Evolutionary conservation across 2,888 invertebrate species (phyloP).

Genomic region (Phragmatobia fuliginosa): DNA sequence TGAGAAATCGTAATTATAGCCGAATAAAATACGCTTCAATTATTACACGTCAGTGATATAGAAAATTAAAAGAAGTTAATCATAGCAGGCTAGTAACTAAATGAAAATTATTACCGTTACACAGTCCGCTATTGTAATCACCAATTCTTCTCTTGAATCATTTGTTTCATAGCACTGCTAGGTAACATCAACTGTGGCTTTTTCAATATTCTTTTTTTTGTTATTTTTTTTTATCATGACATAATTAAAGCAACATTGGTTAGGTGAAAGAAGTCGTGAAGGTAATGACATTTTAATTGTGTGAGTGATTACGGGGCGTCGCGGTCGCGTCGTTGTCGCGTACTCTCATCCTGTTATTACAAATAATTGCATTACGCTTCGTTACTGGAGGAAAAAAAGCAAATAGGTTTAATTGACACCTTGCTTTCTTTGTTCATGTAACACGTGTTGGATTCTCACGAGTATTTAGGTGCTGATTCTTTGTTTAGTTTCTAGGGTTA

Average conservation of each 20-base stretch:
- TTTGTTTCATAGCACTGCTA: not conserved
- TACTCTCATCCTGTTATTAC: constrained; percentile 85
- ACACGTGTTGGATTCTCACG: constrained; percentile 80
- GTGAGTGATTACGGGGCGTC: constrained; percentile 77
- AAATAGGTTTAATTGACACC: constrained; percentile 83
- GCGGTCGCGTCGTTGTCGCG: constrained; percentile 73
- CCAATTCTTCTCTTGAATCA: not conserved
- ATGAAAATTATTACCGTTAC: too few relatives aligned
- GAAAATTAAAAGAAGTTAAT: not conserved
- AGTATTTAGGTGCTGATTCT: constrained; percentile 29
- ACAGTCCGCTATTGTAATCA: not conserved
- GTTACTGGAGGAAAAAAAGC: constrained; percentile 81
- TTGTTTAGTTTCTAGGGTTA: constrained; percentile 22
- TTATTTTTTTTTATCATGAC: constrained; percentile 66
- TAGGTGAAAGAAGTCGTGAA: constrained; percentile 81
- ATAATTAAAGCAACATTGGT: constrained; percentile 76
- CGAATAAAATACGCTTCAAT: not conserved
- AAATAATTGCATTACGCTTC: constrained; percentile 86
- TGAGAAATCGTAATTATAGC: not conserved
- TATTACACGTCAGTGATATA: not conserved
- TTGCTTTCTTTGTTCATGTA: constrained; percentile 81
- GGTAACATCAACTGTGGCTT: constrained; percentile 46
- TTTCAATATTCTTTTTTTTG: constrained; percentile 49
- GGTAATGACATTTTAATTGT: constrained; percentile 86
- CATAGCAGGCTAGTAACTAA: not conserved